These are phyloP conservation scores for Netelia virgata DNA, from an alignment of 2,888 invertebrate genomes.

Conservation along the genomic window DNA sequence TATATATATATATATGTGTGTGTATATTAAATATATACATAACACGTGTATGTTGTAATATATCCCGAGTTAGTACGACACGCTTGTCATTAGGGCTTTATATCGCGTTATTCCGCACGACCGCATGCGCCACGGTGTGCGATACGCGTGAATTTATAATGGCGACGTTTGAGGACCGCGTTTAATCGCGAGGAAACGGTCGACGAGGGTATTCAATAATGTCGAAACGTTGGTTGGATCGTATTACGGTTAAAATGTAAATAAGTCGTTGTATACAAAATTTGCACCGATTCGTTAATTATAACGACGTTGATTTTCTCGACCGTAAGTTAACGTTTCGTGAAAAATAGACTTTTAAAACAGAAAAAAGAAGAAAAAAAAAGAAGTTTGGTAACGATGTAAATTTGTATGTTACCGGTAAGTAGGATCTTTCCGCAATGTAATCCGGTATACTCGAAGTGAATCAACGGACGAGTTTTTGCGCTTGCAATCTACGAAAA, in stretches of 20 bases:
- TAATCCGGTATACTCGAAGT: neutral
- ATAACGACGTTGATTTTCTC: too few relatives aligned
- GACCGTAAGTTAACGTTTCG: too few relatives aligned
- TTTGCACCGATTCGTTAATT: too few relatives aligned
- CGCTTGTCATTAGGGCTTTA: slow-evolving; percentile 3
- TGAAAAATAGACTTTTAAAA: too few relatives aligned
- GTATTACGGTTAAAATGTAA: neutral
- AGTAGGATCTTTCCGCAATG: neutral
- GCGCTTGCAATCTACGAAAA: neutral
- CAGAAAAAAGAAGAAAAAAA: too few relatives aligned
- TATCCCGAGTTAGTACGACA: neutral
- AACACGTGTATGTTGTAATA: neutral
- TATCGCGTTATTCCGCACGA: slow-evolving; percentile 7
- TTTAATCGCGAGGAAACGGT: neutral
- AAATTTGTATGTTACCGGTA: neutral
- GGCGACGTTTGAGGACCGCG: neutral
- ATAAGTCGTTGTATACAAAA: too few relatives aligned
- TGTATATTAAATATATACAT: neutral
- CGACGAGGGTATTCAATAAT: neutral
- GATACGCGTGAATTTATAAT: slow-evolving; percentile 2
- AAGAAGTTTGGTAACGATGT: neutral
- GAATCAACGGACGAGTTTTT: neutral
- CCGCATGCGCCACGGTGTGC: neutral
- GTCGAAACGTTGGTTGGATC: neutral
- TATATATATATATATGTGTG: neutral